Evolutionary conservation across 2,113 vertebrate genomes (phyloP), one percentile per base, ranked within the genome.

Genomic region (Psittacus erithacus): DNA sequence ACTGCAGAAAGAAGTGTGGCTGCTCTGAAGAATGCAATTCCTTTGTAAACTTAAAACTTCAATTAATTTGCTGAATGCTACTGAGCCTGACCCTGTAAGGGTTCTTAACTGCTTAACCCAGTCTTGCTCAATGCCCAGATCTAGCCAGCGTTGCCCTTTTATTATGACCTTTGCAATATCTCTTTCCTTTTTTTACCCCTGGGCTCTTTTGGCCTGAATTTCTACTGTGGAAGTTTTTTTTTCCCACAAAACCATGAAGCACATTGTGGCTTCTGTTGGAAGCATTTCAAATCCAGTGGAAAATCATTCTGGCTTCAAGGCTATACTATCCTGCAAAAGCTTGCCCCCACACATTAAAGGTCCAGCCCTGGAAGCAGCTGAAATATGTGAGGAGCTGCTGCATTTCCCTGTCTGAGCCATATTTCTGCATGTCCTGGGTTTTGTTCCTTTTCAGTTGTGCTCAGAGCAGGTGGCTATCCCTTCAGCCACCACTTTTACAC

Each of bases 331-430:
- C 55, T 35, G 22, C 38, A 25, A 25, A 43, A 50, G 1, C 41
- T 44, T 33, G 10, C 53, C 38, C 29, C 31, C 0, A 2, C 31
- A 6, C 31, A 5, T 8, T 9, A 6, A 19, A 22, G 25, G 18
- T 33, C 15, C 18, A 41, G 27, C 24, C 49, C 55, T 31, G 52
- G 25, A 13, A 53, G 50, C 29, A 65, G 31, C 64, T 33, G 57
- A 18, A 11, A 12, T 4, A 11, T 0, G 8, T 7, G 47, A 31
- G 47, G 41, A 28, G 43, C 13, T 47, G 19, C 22, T 4, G 47
- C 1, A 0, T 24, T 53, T 31, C 39, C 13, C 49, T 10, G 11
- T 4, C 50, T 17, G 57, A 7, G 10, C 39, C 4, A 0, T 12
- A 13, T n/a, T 59, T 38, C 49, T 70, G 59, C 47, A 2, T 4